Percentiles rank a stretch among this genome's conserved stretches.
Evolutionary conservation across 2,113 vertebrate genomes (phyloP).

Genomic region (Microcebus ravelobensis): DNA sequence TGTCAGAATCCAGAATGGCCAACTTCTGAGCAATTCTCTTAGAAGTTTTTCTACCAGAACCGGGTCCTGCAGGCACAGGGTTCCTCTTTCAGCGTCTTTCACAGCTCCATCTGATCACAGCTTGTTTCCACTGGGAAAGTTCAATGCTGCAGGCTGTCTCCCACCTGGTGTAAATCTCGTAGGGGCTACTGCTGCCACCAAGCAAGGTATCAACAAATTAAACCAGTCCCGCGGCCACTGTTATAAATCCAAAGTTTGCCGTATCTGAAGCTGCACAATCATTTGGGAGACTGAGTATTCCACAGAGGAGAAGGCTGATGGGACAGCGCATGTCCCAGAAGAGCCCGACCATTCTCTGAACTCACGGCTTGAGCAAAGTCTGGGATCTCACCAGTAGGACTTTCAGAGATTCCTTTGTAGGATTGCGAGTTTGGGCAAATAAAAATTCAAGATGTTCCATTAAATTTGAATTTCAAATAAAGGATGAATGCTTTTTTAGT

Average conservation of each 20-base stretch:
- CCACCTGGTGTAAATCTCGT: background rate
- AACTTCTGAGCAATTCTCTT: background rate
- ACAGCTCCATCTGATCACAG: background rate
- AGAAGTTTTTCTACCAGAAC: background rate
- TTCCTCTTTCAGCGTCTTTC: background rate
- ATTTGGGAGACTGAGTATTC: background rate
- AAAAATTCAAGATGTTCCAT: background rate
- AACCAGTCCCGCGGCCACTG: background rate
- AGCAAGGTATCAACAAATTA: constrained; percentile 66
- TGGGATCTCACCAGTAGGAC: background rate
- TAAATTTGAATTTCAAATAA: constrained; percentile 27
- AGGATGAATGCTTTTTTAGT: background rate
- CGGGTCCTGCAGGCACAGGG: background rate
- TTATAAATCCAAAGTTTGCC: background rate
- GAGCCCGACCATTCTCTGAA: background rate
- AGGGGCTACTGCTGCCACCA: constrained; percentile 74
- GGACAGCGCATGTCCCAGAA: background rate
- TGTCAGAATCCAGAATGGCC: background rate
- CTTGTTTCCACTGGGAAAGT: background rate
- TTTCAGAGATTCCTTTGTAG: background rate
- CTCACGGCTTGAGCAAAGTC: background rate
- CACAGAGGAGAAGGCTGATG: background rate
- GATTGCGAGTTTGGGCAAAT: background rate
- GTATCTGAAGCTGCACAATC: background rate
- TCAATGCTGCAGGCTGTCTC: background rate